A percentile compares a stretch with the other conserved stretches of the same genome.
These are phyloP conservation scores for Bimastos eiseni DNA, from an alignment of 2,888 invertebrate genomes.

Conservation along the genomic window DNA sequence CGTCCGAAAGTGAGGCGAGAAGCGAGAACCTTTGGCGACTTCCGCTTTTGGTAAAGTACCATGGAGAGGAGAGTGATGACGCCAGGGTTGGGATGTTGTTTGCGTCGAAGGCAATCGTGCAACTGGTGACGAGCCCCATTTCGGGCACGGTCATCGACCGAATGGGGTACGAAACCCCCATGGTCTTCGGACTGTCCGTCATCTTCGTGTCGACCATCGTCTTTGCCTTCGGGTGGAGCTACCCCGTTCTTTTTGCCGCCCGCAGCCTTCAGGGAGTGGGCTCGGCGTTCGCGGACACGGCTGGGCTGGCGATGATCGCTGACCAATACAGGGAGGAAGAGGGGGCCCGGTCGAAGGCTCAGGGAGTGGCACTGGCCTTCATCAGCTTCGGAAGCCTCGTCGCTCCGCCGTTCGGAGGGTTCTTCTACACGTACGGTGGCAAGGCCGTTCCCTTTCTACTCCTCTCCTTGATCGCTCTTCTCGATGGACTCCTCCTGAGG, in stretches of 20 bases:
- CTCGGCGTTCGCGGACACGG: constrained; percentile 97
- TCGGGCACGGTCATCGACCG: constrained; percentile 96
- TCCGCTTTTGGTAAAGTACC: constrained; percentile 39
- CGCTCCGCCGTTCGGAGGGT: constrained; percentile 95
- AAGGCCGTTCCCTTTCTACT: constrained; percentile 96
- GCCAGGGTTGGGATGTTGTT: constrained; percentile 93
- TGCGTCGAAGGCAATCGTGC: constrained; percentile 97
- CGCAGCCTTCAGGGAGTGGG: constrained; percentile 96
- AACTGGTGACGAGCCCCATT: constrained; percentile 96
- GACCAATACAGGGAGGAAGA: constrained; percentile 98
- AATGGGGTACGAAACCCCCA: constrained; percentile 96
- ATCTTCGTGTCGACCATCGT: constrained; percentile 99
- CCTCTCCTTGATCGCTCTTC: constrained; percentile 87
- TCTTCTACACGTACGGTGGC: constrained; percentile 93
- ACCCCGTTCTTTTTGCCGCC: constrained; percentile 93
- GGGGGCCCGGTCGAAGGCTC: constrained; percentile 86
- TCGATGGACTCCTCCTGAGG: constrained; percentile 92
- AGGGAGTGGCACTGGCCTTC: constrained; percentile 92
- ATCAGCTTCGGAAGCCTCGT: constrained; percentile 98
- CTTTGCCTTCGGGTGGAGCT: constrained; percentile 94
- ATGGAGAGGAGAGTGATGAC: constrained; percentile 69
- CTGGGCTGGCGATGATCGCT: constrained; percentile 98
- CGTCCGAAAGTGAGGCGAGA: not conserved
- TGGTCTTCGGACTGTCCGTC: constrained; percentile 97
- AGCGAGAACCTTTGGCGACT: constrained; percentile 24